Evolutionary conservation across 1,140 invertebrate genomes (phyloP).

Genomic region (Drosophila orosa): DNA sequence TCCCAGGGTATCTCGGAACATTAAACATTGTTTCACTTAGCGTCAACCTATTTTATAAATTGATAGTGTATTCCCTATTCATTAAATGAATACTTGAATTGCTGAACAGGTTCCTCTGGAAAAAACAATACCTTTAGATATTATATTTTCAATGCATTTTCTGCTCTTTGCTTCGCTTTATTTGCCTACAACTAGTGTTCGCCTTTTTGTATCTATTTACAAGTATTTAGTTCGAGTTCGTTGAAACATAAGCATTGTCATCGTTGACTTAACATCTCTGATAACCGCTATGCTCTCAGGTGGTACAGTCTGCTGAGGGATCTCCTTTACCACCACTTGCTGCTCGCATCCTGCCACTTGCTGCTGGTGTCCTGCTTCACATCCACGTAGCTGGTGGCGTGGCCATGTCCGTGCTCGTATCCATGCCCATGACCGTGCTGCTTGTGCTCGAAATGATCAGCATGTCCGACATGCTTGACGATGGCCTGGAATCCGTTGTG

Average conservation of each 20-base stretch:
- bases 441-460: constrained; percentile 72
- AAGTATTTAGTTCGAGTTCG: neutral
- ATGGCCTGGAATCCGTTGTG: constrained; percentile 86
- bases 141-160: constrained; percentile 26
- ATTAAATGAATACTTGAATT: neutral
- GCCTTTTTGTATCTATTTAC: constrained; percentile 5
- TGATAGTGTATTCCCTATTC: no score
- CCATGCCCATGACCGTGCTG: constrained; percentile 40
- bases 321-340: constrained; percentile 57
- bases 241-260: neutral
- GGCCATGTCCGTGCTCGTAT: constrained; percentile 51
- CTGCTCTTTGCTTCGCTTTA: constrained; percentile 33
- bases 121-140: neutral
- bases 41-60: no score
- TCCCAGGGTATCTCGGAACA: no score
- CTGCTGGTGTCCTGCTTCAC: constrained; percentile 63
- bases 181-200: constrained; percentile 8
- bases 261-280: neutral
- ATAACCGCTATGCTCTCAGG: neutral
- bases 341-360: constrained; percentile 55
- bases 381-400: constrained; percentile 74
- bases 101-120: neutral
- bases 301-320: neutral
- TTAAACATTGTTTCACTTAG: no score
- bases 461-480: constrained; percentile 84